Evolutionary conservation across 53 echinoderm and acorn worm species (phyloP), one percentile per base, ranked within the genome.

Genomic region (Paracentrotus lividus): DNA sequence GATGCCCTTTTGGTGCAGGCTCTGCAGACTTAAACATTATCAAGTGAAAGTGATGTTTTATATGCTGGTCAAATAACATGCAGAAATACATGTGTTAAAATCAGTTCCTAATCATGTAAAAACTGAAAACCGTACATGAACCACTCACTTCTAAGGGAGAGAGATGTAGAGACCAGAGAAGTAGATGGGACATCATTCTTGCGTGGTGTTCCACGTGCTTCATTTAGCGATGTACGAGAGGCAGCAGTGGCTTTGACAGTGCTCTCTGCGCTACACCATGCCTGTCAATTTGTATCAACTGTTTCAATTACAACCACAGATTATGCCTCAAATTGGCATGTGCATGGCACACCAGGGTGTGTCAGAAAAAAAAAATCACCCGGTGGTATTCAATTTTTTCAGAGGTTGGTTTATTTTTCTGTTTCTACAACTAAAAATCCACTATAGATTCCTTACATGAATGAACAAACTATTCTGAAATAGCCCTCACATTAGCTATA

Each of bases 221-320:
- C 64, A 64, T 27, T 29, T 64, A 64, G 64, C 31, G 4, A 77
- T 77, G 40, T 77, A 42, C 5, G 78, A 44, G 78, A 20, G n/a
- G 42, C 85, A 49, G 45, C 49, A 51, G 47, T 10, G 85, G 54
- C 26, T 85, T 47, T 85, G 85, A 85, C 85, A 49, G 85, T 32
- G 85, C 85, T 47, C 52, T 49, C 52, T 47, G 29, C 52, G 51
- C 47, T 49, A 85, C 85, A 85, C 85, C 49, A 52, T 85, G 85
- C n/a, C 54, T 85, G 85, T 85, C 85, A 85, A 85, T 85, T 85
- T 85, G 85, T 85, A 85, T 85, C 51, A 85, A 85, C 85, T 85
- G 85, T 85, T 85, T 85, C 85, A 85, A 85, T 85, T 49, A 85
- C 52, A 53, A 51, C 85, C 85, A 85, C 85, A 85, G 85, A 85